A percentile compares a stretch with the other conserved stretches of the same genome.
These are phyloP conservation scores for Cerceris ruficornis DNA, from an alignment of 2,888 invertebrate species.

Conservation along the genomic window DNA sequence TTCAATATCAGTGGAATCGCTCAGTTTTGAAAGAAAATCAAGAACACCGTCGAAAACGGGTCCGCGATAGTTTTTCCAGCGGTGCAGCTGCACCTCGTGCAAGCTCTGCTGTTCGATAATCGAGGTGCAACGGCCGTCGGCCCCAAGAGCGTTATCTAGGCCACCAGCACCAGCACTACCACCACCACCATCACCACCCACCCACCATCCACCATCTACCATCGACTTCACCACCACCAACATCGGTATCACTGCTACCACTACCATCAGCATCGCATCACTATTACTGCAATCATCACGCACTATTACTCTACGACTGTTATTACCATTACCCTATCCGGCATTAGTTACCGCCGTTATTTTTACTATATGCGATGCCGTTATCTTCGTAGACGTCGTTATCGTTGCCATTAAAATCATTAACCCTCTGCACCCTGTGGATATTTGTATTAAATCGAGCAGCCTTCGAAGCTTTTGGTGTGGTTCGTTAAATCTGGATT, in stretches of 20 bases:
- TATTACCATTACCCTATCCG: background rate
- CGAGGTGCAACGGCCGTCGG: slow-evolving; percentile 77
- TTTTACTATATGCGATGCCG: too few species aligned
- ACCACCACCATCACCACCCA: slow-evolving; percentile 38
- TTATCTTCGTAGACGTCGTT: too few species aligned
- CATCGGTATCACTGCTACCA: slow-evolving; percentile 23
- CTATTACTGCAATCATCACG: slow-evolving; percentile 1
- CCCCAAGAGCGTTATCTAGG: slow-evolving; percentile 77
- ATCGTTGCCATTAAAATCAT: too few species aligned
- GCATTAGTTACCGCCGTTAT: too few species aligned
- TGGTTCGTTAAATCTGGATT: too few species aligned
- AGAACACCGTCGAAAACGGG: slow-evolving; percentile 36
- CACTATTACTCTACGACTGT: background rate
- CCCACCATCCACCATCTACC: slow-evolving; percentile 26
- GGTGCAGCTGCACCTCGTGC: slow-evolving; percentile 67
- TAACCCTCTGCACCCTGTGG: too few species aligned
- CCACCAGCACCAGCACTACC: slow-evolving; percentile 66
- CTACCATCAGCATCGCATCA: background rate
- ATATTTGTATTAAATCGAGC: too few species aligned
- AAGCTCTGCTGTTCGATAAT: slow-evolving; percentile 76
- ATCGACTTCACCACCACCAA: slow-evolving; percentile 48
- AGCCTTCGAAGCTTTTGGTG: too few species aligned
- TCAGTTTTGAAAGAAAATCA: slow-evolving; percentile 31
- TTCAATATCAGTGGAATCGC: slow-evolving; percentile 6
- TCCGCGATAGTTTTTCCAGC: slow-evolving; percentile 56